phyloP scores from a whole-genome alignment of 2,888 invertebrate genomes.

The Conops quadrifasciatus region DNA sequence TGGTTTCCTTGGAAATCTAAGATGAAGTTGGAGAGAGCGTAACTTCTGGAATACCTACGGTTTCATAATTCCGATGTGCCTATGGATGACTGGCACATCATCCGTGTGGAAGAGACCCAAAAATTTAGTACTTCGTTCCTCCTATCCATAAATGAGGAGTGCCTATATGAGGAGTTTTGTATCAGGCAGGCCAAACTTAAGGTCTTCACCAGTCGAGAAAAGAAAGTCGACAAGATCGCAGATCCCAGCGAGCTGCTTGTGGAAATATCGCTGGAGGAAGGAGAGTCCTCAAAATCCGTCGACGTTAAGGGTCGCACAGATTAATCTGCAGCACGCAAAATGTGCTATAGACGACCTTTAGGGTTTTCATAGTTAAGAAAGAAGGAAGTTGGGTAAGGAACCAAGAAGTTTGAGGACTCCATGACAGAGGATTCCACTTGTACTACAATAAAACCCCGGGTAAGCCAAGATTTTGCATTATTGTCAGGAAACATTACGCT shows the following conservation, averaged over 20 bases:
- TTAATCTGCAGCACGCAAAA: not conserved
- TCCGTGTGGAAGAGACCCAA: not conserved
- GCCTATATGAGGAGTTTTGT: too few species aligned
- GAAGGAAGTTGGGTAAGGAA: not conserved
- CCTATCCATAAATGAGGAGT: not conserved
- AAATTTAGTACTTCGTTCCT: not conserved
- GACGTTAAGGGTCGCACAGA: not conserved
- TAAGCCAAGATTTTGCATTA: conserved; percentile 1
- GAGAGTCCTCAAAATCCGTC: not conserved
- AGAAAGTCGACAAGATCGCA: too few species aligned
- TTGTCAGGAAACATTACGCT: too few species aligned
- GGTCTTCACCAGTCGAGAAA: too few species aligned
- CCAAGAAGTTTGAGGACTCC: not conserved
- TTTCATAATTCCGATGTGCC: not conserved
- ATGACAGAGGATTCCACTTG: not conserved
- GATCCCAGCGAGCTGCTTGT: too few species aligned
- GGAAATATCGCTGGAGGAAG: not conserved
- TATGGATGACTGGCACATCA: conserved; percentile 7
- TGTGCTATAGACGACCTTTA: not conserved
- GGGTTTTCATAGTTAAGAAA: not conserved
- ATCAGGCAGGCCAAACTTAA: too few species aligned
- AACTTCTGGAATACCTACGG: not conserved
- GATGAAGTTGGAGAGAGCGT: not conserved
- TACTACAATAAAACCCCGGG: not conserved
- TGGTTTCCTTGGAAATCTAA: conserved; percentile 8